Evolutionary conservation across 2,797 vertebrate species (phyloP).

Genomic region (Rhynchotus rufescens): DNA sequence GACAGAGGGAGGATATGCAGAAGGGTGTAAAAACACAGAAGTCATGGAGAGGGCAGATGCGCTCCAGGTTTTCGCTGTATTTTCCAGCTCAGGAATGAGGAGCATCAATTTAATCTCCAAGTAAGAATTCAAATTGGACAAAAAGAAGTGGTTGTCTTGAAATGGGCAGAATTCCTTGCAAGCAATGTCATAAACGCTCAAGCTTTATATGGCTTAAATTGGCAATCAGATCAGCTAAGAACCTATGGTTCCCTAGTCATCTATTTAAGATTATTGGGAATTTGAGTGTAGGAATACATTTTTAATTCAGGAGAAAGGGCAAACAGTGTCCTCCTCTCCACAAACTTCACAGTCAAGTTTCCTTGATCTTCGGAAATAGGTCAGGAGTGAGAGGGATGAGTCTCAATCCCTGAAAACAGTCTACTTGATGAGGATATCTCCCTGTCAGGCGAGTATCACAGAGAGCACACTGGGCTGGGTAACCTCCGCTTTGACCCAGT

Average conservation of each 20-base stretch:
- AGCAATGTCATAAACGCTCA: neutral
- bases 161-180: neutral
- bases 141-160: neutral
- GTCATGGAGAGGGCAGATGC: neutral
- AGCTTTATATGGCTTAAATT: neutral
- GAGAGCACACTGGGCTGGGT: too few species aligned
- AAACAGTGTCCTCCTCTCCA: neutral
- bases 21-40: neutral
- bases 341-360: neutral
- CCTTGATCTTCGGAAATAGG: neutral
- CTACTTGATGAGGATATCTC: accelerated
- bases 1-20: neutral
- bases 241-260: neutral
- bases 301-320: neutral
- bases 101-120: neutral
- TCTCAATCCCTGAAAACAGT: neutral
- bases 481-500: neutral
- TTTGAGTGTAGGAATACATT: neutral
- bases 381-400: neutral
- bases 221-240: neutral
- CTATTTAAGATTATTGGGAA: neutral
- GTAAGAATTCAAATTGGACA: neutral
- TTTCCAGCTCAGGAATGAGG: neutral
- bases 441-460: neutral
- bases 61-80: neutral